Percentiles rank a stretch among this genome's conserved stretches.
Evolutionary conservation across 1,140 invertebrate species (phyloP).

Genomic region (Drosophila pseudoobscura): DNA sequence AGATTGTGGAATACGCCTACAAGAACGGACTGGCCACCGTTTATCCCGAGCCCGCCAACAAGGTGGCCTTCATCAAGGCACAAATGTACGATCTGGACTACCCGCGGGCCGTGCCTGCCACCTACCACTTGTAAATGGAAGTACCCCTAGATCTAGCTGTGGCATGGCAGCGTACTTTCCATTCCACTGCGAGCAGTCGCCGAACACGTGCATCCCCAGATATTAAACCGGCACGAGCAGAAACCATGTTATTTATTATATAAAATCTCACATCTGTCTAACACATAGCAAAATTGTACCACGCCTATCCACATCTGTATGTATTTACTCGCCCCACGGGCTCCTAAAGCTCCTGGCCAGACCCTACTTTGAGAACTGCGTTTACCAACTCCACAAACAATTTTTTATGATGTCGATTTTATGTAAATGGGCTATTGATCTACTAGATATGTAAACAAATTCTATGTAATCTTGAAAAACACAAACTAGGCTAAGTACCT

Average conservation of each 20-base stretch:
- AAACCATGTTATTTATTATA: constrained; percentile 74
- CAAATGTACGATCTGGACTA: constrained; percentile 92
- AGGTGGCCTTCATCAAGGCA: constrained; percentile 89
- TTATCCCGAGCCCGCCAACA: constrained; percentile 90
- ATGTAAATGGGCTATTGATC: constrained; percentile 77
- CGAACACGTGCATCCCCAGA: too few species aligned
- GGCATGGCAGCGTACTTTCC: constrained; percentile 20
- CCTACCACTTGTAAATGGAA: constrained; percentile 59
- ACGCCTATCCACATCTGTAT: constrained; percentile 18
- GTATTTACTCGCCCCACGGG: constrained; percentile 18
- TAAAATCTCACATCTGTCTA: constrained; percentile 57
- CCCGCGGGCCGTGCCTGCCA: constrained; percentile 86
- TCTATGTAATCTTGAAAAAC: constrained; percentile 67
- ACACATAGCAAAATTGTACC: constrained; percentile 40
- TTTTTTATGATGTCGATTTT: constrained; percentile 51
- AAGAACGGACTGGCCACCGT: constrained; percentile 91
- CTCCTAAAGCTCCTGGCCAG: constrained; percentile 8
- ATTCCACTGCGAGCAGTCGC: constrained; percentile 31
- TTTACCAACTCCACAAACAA: constrained; percentile 25
- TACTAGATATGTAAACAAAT: constrained; percentile 64
- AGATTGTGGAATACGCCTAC: constrained; percentile 95
- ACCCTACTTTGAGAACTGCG: background rate
- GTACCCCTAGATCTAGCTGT: background rate
- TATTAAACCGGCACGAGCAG: constrained; percentile 37
- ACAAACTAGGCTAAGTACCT: constrained; percentile 51